Evolutionary conservation across 2,797 vertebrate genomes (phyloP), one percentile per base, ranked within the genome.

Genomic region (Tragopan temminckii): DNA sequence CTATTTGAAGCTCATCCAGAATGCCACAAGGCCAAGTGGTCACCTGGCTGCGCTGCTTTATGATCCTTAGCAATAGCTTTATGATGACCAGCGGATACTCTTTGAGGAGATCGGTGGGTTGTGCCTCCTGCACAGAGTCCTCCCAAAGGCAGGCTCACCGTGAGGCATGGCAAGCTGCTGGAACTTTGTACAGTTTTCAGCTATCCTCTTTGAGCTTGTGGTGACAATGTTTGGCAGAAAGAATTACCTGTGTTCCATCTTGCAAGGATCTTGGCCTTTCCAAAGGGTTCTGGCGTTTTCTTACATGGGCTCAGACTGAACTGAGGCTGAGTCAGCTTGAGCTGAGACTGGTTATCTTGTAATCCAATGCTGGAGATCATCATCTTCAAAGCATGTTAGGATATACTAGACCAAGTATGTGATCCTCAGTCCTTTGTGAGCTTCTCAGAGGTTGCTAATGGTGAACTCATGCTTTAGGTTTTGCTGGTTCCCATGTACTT

Each of bases 341-440:
- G 13, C 7, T 85, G 66, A 78, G 5, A 14, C n/a, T 55, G 52
- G 33, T 90, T 74, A 33, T 8, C 24, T 85, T 45, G 10, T 46
- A 6, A 3, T 80, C 45, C 58, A 5, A 42, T 62, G 31, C 31
- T 67, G 33, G 27, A 77, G 36, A 75, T 53, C 48, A 80, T 85
- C 16, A 31, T 8, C 19, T 61, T 89, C 42, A 76, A 52, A 74
- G 46, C 14, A 64, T 9, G 16, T 6, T 9, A 35, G 16, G 13
- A 52, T 52, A 35, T 40, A 18, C 71, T 15, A 21, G 36, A 29
- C 7, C 36, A 31, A 82, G 17, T 42, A 24, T 53, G 10, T 48
- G 53, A 77, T 1, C 19, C 5, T 13, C 0, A 1, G 3, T 35
- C 33, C 10, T 71, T 50, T 58, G 36, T 38, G 61, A 83, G 36